Evolutionary conservation across 2,113 vertebrate genomes (phyloP).

Genomic region (Natator depressus): DNA sequence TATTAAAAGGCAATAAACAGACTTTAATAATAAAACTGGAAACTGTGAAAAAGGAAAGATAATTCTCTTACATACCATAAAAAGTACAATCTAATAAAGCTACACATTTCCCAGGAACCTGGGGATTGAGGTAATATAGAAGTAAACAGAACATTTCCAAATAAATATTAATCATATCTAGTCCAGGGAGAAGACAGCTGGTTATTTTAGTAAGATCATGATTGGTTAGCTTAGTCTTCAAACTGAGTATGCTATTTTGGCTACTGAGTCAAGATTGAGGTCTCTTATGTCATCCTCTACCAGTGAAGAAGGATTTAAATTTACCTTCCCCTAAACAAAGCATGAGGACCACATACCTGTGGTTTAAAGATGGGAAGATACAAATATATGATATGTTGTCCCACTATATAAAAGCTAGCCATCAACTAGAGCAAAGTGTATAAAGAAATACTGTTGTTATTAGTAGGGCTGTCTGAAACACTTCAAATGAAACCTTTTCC

Average conservation of each 20-base stretch:
- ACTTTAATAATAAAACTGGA: conserved; percentile 66
- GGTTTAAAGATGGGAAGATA: not conserved
- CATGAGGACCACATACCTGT: not conserved
- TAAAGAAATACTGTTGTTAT: not conserved
- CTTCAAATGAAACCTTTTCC: not conserved
- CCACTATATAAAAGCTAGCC: not conserved
- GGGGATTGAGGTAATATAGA: conserved; percentile 50
- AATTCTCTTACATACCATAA: conserved; percentile 61
- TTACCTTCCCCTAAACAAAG: not conserved
- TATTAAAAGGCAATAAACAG: conserved; percentile 61
- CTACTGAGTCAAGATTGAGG: conserved; percentile 5
- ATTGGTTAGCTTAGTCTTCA: conserved; percentile 28
- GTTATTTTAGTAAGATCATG: conserved; percentile 19
- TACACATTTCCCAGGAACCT: conserved; percentile 43
- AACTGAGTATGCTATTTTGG: not conserved
- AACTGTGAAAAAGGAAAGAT: conserved; percentile 55
- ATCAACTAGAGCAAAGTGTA: not conserved
- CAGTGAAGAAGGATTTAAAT: not conserved
- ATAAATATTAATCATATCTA: conserved; percentile 62
- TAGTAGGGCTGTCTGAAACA: not conserved
- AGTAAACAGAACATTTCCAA: conserved; percentile 46
- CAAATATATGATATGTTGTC: not conserved
- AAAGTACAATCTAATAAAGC: conserved; percentile 48
- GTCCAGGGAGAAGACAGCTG: conserved; percentile 22
- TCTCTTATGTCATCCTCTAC: not conserved